Evolutionary conservation across 1,140 invertebrate species (phyloP).

Genomic region (Eurosta solidaginis): DNA sequence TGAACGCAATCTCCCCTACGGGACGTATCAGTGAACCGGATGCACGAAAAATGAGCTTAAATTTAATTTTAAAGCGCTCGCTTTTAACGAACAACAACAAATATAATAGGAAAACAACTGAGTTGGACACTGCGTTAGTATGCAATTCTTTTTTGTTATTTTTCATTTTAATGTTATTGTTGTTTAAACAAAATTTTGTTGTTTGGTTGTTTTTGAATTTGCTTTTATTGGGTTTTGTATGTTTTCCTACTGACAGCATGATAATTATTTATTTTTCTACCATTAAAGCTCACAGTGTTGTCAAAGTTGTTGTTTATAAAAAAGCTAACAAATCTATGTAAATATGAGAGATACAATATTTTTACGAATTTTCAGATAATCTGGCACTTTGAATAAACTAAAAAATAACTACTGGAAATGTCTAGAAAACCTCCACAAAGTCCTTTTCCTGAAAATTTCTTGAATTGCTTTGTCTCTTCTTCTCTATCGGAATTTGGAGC

Average conservation of each 20-base stretch:
- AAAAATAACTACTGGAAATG: too few relatives aligned
- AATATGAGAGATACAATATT: too few relatives aligned
- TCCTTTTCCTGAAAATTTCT: too few relatives aligned
- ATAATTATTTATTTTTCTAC: slow-evolving; percentile 12
- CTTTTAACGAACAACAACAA: neutral
- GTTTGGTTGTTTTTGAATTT: neutral
- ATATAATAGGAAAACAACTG: neutral
- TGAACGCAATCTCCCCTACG: neutral
- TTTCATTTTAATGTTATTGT: neutral
- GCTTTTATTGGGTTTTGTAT: neutral
- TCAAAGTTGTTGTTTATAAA: neutral
- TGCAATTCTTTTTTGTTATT: neutral
- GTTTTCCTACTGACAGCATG: neutral
- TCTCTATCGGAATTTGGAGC: too few relatives aligned
- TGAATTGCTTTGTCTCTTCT: too few relatives aligned
- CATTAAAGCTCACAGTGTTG: too few relatives aligned
- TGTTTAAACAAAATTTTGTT: neutral
- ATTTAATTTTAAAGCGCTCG: neutral
- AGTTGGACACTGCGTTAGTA: neutral
- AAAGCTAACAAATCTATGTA: too few relatives aligned
- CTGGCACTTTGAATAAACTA: too few relatives aligned
- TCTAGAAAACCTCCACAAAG: too few relatives aligned
- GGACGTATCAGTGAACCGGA: neutral
- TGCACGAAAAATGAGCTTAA: neutral
- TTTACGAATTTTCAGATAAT: too few relatives aligned